These are phyloP conservation scores for Sebastes kiyomatsui DNA, from an alignment of 2,797 vertebrate species.

Conservation along the genomic window DNA sequence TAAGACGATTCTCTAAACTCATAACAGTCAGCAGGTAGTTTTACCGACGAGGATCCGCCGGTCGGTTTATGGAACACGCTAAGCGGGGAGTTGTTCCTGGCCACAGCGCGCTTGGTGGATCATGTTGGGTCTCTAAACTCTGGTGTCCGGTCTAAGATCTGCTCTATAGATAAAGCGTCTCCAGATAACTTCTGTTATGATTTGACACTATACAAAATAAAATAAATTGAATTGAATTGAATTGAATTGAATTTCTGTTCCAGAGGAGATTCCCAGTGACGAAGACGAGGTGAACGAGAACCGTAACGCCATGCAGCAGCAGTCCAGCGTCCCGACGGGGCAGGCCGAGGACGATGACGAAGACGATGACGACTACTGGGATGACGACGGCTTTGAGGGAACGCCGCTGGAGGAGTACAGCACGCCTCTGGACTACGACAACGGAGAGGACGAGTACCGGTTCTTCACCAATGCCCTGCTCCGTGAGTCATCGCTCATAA, in stretches of 20 bases:
- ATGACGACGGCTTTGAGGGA: conserved; percentile 93
- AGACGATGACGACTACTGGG: conserved; percentile 92
- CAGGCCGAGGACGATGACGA: conserved; percentile 79
- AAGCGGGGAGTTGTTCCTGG: no score
- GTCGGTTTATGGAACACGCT: no score
- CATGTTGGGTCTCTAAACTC: no score
- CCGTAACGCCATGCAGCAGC: conserved; percentile 78
- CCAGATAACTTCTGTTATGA: no score
- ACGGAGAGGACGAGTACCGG: conserved; percentile 93
- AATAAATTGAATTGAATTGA: no score
- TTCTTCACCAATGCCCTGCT: conserved; percentile 93
- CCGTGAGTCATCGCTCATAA: conserved; percentile 75
- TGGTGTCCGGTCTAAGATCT: no score
- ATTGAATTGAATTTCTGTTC: no score
- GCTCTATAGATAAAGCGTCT: no score
- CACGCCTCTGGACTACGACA: conserved; percentile 93
- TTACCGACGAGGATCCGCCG: no score
- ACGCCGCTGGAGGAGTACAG: conserved; percentile 95
- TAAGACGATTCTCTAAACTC: background rate
- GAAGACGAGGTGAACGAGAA: conserved; percentile 90
- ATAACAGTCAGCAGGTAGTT: no score
- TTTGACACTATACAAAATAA: no score
- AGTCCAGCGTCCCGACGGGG: conserved; percentile 41
- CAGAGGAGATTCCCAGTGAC: conserved; percentile 96
- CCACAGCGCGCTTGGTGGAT: no score